These are phyloP conservation scores for Oxygymnocypris stewartii DNA, from an alignment of 2,113 vertebrate species.

Conservation along the genomic window DNA sequence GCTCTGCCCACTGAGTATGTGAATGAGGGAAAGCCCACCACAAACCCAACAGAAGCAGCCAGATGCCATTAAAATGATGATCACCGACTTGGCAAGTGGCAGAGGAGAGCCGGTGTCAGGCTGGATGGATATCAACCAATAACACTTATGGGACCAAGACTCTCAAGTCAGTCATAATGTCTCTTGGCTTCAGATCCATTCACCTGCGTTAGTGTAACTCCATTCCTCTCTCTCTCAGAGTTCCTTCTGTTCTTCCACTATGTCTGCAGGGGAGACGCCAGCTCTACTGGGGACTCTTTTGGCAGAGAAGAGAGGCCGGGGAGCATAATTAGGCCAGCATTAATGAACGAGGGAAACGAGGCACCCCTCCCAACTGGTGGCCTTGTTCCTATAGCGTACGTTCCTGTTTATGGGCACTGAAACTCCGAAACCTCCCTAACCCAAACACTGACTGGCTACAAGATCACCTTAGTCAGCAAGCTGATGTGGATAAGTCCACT, in stretches of 20 bases:
- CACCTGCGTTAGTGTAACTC: slow-evolving; percentile 8
- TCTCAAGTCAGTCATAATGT: slow-evolving; percentile 28
- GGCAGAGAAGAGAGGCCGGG: slow-evolving; percentile 26
- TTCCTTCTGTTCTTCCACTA: background rate
- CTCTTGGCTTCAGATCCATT: slow-evolving; percentile 25
- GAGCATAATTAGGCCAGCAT: slow-evolving; percentile 54
- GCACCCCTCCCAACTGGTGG: slow-evolving; percentile 1
- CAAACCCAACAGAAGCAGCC: background rate
- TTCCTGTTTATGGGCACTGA: slow-evolving; percentile 16
- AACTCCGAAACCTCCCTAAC: slow-evolving; percentile 1
- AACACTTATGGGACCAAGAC: slow-evolving; percentile 19
- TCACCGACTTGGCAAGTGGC: slow-evolving; percentile 10
- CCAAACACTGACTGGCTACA: slow-evolving; percentile 22
- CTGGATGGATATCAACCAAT: slow-evolving; percentile 37
- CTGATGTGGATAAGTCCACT: background rate
- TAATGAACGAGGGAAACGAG: slow-evolving; percentile 46
- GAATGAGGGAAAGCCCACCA: background rate
- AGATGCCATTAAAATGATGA: background rate
- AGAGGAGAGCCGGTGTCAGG: slow-evolving; percentile 17
- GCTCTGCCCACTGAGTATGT: background rate
- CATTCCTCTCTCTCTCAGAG: background rate
- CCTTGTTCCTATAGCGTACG: slow-evolving; percentile 41
- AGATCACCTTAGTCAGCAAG: slow-evolving; percentile 3
- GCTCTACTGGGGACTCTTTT: slow-evolving; percentile 41
- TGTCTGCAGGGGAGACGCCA: slow-evolving; percentile 45